These are phyloP conservation scores for Cecropterus lyciades DNA, from an alignment of 1,140 invertebrate species.

Conservation along the genomic window DNA sequence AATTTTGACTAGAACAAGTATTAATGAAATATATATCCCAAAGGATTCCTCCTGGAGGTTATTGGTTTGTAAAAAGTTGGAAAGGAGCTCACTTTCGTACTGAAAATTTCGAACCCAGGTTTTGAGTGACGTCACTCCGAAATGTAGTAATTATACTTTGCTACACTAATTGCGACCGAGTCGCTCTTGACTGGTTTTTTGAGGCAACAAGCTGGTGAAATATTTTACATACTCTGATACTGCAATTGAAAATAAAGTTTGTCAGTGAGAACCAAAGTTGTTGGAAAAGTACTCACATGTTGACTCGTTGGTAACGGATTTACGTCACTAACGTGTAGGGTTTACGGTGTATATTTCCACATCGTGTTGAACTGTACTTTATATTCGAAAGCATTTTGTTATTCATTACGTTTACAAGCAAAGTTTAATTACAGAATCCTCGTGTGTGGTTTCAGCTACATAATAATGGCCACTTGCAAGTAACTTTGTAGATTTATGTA, in stretches of 20 bases:
- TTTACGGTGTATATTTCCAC: conserved; percentile 3
- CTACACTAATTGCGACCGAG: too few relatives aligned
- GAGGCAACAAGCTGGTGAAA: neutral
- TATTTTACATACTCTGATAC: conserved; percentile 1
- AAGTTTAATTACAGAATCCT: conserved; percentile 49
- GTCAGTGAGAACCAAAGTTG: conserved; percentile 18
- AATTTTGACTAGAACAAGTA: too few relatives aligned
- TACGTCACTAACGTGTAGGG: conserved; percentile 9
- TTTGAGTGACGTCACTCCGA: too few relatives aligned
- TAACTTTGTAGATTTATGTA: conserved; percentile 11
- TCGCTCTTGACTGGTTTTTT: too few relatives aligned
- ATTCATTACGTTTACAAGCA: conserved; percentile 44
- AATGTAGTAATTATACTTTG: too few relatives aligned
- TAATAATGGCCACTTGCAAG: conserved; percentile 25
- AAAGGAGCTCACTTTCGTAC: too few relatives aligned
- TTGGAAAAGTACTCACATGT: conserved; percentile 16
- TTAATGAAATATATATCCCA: too few relatives aligned
- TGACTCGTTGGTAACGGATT: neutral
- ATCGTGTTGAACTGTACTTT: conserved; percentile 3
- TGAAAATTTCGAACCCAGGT: too few relatives aligned
- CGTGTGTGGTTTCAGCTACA: conserved; percentile 29
- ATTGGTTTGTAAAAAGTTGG: too few relatives aligned
- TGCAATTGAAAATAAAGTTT: conserved; percentile 25
- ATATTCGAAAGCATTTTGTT: conserved; percentile 40
- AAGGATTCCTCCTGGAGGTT: too few relatives aligned